These are phyloP conservation scores for Peromyscus californicus DNA, from an alignment of 2,113 vertebrate species.

Conservation along the genomic window DNA sequence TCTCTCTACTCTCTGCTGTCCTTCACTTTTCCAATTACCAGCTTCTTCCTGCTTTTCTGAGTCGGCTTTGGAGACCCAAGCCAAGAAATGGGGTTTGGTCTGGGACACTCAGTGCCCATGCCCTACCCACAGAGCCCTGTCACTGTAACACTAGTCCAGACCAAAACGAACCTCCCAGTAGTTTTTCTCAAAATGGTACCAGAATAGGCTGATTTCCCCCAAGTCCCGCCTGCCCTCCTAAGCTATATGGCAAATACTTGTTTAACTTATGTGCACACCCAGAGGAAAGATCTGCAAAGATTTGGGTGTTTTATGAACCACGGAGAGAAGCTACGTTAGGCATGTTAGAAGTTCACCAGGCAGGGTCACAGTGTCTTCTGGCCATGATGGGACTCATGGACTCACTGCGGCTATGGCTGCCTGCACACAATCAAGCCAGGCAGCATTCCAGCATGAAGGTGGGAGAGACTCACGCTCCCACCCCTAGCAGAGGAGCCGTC, in stretches of 20 bases:
- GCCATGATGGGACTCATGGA: background rate
- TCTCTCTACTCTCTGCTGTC: too few relatives aligned
- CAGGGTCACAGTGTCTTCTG: background rate
- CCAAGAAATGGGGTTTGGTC: background rate
- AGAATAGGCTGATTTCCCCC: background rate
- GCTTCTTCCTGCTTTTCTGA: background rate
- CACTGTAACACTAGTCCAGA: background rate
- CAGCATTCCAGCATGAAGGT: background rate
- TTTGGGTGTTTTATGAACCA: background rate
- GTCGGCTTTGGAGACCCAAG: background rate
- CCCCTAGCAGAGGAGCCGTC: background rate
- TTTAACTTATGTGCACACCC: background rate
- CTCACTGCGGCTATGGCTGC: background rate
- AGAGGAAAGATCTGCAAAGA: background rate
- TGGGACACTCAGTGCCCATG: background rate
- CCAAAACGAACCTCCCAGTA: background rate
- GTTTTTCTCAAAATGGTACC: background rate
- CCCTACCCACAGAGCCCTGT: background rate
- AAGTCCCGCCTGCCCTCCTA: background rate
- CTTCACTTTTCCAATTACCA: too few relatives aligned
- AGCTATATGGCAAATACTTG: background rate
- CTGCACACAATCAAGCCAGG: background rate
- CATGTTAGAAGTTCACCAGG: background rate
- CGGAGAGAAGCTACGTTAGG: background rate
- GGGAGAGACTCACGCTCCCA: too few relatives aligned